These are phyloP conservation scores for Phrixothrix hirtus DNA, from an alignment of 2,888 invertebrate species.

Conservation along the genomic window DNA sequence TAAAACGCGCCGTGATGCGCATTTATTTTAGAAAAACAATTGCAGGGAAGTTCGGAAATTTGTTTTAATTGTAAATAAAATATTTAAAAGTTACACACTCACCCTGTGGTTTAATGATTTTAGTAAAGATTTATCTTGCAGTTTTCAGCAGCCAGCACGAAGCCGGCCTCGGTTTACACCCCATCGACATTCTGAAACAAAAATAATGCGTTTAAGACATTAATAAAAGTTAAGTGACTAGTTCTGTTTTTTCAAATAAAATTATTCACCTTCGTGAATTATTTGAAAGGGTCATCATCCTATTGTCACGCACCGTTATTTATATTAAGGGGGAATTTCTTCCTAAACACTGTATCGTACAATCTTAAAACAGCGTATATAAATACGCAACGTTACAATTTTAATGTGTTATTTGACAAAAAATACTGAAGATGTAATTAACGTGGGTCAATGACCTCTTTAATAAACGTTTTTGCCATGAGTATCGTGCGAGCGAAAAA, in stretches of 20 bases:
- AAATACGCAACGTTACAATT: too few species aligned
- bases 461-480: too few species aligned
- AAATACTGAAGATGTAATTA: too few species aligned
- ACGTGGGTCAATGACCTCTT: too few species aligned
- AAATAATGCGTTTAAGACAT: slow-evolving; percentile 4
- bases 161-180: slow-evolving; percentile 47
- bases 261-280: slow-evolving; percentile 16
- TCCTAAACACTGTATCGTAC: not conserved
- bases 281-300: slow-evolving; percentile 17
- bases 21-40: not conserved
- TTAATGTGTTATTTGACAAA: too few species aligned
- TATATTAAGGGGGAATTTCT: not conserved
- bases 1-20: too few species aligned
- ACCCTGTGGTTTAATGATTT: slow-evolving; percentile 28
- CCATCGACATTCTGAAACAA: slow-evolving; percentile 47
- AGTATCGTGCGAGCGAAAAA: too few species aligned
- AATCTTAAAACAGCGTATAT: too few species aligned
- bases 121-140: slow-evolving; percentile 45
- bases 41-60: too few species aligned
- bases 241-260: slow-evolving; percentile 9
- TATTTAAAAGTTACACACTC: slow-evolving; percentile 7
- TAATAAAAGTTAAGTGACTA: slow-evolving; percentile 12
- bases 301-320: slow-evolving; percentile 10
- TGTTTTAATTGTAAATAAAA: too few species aligned
- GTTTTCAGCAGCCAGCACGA: slow-evolving; percentile 49